Evolutionary conservation across 2,888 invertebrate species (phyloP).

Genomic region (Ophion slaviceki): DNA sequence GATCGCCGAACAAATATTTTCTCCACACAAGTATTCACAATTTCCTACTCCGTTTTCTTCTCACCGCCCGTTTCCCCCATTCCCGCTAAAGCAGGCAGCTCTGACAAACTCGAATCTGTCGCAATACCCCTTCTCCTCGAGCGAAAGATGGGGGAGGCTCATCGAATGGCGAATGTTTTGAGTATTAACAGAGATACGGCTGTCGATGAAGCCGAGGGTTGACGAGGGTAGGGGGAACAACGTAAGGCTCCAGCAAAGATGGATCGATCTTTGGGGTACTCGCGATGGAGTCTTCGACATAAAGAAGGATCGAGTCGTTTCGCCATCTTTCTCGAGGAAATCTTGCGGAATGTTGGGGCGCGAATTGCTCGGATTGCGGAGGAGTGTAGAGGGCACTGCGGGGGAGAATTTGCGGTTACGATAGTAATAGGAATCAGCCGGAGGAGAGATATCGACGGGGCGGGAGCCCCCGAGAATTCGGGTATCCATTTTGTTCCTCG

Average conservation of each 20-base stretch:
- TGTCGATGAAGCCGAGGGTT: not conserved
- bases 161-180: not conserved
- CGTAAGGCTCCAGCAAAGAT: constrained; percentile 11
- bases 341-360: constrained; percentile 15
- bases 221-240: not conserved
- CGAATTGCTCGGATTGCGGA: not conserved
- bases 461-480: constrained; percentile 33
- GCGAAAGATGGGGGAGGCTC: too few species aligned
- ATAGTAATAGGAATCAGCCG: constrained; percentile 33
- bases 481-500: constrained; percentile 39
- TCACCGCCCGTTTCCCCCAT: not conserved
- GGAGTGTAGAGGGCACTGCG: not conserved
- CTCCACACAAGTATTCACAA: constrained; percentile 28
- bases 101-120: constrained; percentile 23
- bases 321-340: constrained; percentile 33
- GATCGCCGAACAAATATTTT: constrained; percentile 52
- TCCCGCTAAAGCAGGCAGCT: not conserved
- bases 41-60: constrained; percentile 43
- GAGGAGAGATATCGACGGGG: constrained; percentile 42
- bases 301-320: constrained; percentile 33
- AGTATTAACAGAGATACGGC: constrained; percentile 12
- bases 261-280: constrained; percentile 30
- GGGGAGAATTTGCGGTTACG: constrained; percentile 3
- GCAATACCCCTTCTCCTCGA: not conserved
- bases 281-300: constrained; percentile 41